Conservation (phyloP, 2,888 invertebrate species). For the Hoplodrina blanda region DNA sequence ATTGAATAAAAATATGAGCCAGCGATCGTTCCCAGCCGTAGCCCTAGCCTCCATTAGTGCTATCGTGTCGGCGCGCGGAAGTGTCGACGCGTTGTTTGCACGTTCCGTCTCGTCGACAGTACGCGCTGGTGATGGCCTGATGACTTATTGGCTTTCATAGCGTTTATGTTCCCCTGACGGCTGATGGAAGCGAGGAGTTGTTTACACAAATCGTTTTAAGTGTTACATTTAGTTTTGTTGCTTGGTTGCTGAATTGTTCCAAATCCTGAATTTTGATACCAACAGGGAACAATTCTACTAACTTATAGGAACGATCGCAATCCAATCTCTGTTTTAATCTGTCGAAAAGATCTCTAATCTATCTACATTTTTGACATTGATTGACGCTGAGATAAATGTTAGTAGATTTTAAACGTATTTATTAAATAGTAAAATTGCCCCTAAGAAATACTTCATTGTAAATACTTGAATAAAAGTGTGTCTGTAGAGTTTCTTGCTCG, state of each 20-base stretch:
- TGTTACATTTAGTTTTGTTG: background rate
- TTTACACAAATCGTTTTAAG: conserved; percentile 20
- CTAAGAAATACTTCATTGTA: background rate
- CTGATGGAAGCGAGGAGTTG: background rate
- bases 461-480: background rate
- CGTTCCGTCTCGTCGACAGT: conserved; percentile 18
- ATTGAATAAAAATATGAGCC: too few species aligned
- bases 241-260: background rate
- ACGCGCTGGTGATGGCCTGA: conserved; percentile 15
- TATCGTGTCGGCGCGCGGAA: conserved; percentile 12
- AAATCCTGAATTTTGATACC: background rate
- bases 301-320: too few species aligned
- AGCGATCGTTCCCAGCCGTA: background rate
- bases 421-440: too few species aligned
- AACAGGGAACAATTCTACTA: too few species aligned
- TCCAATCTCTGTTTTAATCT: too few species aligned
- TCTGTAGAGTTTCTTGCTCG: too few species aligned
- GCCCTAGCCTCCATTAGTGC: conserved; percentile 17
- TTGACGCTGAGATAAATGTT: too few species aligned
- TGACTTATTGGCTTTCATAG: conserved; percentile 29
- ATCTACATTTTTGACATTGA: too few species aligned
- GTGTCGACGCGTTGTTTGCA: conserved; percentile 37
- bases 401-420: too few species aligned
- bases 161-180: conserved; percentile 2
- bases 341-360: too few species aligned